Evolutionary conservation across 2,888 invertebrate species (phyloP).

Genomic region (Myopa testacea): DNA sequence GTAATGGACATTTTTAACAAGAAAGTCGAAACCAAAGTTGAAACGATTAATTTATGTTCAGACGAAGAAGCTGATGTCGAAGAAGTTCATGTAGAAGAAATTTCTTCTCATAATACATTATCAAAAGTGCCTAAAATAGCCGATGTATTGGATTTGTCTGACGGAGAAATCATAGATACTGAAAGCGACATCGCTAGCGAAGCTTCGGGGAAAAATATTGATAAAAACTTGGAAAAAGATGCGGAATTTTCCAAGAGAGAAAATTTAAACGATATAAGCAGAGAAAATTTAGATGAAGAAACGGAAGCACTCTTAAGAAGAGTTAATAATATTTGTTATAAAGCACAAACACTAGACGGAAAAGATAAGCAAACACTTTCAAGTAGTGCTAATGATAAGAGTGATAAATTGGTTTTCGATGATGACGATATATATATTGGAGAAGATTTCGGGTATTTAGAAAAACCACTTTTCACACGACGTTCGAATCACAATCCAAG

Average conservation of each 20-base stretch:
- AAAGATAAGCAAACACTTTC: background rate
- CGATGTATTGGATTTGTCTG: background rate
- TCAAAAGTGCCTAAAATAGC: background rate
- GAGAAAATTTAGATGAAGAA: slow-evolving; percentile 2
- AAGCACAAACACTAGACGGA: background rate
- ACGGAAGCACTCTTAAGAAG: slow-evolving; percentile 1
- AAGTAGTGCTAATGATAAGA: background rate
- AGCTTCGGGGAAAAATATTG: background rate
- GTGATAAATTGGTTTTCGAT: background rate
- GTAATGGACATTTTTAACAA: slow-evolving; percentile 43
- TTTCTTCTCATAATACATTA: background rate
- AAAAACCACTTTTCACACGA: slow-evolving; percentile 4
- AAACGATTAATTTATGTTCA: slow-evolving; percentile 47
- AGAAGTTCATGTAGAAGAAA: background rate
- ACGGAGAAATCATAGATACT: slow-evolving; percentile 27
- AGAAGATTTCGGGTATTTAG: background rate
- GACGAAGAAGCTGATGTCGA: slow-evolving; percentile 45
- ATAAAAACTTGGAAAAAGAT: background rate
- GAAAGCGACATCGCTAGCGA: background rate
- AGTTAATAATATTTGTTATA: background rate
- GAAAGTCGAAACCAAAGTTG: slow-evolving; percentile 17
- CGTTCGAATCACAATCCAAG: background rate
- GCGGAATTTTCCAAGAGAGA: background rate
- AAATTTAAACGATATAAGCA: background rate
- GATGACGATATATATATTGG: background rate